Percentiles rank a stretch among this genome's conserved stretches.
Evolutionary conservation across 1,140 invertebrate genomes (phyloP).

Genomic region (Procambarus clarkii): DNA sequence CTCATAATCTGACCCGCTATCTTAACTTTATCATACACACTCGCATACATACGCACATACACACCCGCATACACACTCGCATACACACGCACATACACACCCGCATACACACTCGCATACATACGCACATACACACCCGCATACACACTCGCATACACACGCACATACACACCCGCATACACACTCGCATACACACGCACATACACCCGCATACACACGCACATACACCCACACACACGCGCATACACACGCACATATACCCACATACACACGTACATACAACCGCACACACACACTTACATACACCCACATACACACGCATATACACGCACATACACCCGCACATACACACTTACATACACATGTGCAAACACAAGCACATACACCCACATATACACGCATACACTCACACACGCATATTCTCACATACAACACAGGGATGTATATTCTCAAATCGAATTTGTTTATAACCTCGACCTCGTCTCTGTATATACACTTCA

Average conservation of each 20-base stretch:
- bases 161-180: no score
- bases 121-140: not conserved
- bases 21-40: not conserved
- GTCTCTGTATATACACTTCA: no score
- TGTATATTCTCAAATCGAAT: no score
- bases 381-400: no score
- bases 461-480: no score
- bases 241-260: not conserved
- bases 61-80: no score
- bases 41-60: not conserved
- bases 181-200: not conserved
- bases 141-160: no score
- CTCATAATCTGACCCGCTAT: conserved; percentile 15
- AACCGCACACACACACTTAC: not conserved
- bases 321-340: not conserved
- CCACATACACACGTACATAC: not conserved
- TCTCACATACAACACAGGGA: no score
- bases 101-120: no score
- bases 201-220: not conserved
- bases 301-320: not conserved
- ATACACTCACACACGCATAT: no score
- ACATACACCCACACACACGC: not conserved
- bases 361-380: not conserved
- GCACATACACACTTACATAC: not conserved
- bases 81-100: no score